Percentiles rank a stretch among this genome's conserved stretches.
phyloP scores from a whole-genome alignment of 2,888 invertebrate species.

The Cephus rjabovi region DNA sequence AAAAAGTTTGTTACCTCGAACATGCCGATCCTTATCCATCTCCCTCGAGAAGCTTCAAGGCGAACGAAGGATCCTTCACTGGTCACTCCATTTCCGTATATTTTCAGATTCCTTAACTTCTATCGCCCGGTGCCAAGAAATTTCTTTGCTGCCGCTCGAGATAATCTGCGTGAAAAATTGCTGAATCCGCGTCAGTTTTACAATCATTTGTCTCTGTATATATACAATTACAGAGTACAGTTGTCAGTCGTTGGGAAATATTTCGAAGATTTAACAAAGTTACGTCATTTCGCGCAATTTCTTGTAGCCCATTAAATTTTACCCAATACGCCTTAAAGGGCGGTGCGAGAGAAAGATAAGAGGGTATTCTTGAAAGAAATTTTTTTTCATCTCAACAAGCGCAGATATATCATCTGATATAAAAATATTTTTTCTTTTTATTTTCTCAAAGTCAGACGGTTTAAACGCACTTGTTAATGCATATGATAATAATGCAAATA shows the following conservation, averaged over 20 bases:
- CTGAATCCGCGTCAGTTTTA: background rate
- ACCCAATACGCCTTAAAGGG: background rate
- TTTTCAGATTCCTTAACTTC: background rate
- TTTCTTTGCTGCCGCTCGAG: background rate
- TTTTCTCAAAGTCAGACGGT: background rate
- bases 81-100: conserved; percentile 48
- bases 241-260: background rate
- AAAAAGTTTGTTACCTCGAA: conserved; percentile 46
- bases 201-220: background rate
- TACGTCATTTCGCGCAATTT: background rate
- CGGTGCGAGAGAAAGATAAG: background rate
- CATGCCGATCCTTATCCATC: conserved; percentile 60
- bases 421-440: background rate
- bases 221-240: background rate
- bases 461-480: background rate
- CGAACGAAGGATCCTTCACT: conserved; percentile 34
- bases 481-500: background rate
- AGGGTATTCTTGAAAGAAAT: background rate
- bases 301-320: too few species aligned
- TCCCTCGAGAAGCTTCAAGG: conserved; percentile 40
- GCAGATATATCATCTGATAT: background rate
- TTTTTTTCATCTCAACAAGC: background rate
- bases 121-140: background rate
- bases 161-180: background rate
- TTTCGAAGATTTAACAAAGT: background rate